Evolutionary conservation across 23 tunicate genomes (phyloP).

Genomic region (Ciona savignyi): DNA sequence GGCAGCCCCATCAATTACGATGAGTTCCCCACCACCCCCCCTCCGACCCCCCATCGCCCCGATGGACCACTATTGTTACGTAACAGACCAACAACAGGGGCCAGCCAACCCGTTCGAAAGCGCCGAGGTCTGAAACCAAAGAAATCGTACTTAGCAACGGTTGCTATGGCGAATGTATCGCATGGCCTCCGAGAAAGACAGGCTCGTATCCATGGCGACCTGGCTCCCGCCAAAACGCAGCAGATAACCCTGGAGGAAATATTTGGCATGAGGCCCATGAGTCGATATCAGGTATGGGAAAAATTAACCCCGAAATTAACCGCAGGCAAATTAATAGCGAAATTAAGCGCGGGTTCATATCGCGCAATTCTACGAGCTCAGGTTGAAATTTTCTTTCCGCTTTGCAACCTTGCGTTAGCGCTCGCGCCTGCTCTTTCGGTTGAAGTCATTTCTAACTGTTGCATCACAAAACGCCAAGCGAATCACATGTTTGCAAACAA

Average conservation of each 20-base stretch:
- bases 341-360: no score
- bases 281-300: slow-evolving; percentile 4
- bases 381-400: no score
- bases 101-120: not conserved
- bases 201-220: not conserved
- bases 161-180: slow-evolving; percentile 24
- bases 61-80: slow-evolving; percentile 19
- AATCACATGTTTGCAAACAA: no score
- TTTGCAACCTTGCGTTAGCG: no score
- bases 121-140: not conserved
- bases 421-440: no score
- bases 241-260: slow-evolving; percentile 15
- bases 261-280: slow-evolving; percentile 15
- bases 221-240: not conserved
- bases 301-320: no score
- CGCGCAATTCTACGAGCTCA: no score
- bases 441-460: no score
- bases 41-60: not conserved
- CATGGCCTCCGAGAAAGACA: slow-evolving; percentile 17
- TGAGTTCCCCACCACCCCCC: slow-evolving; percentile 1
- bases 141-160: slow-evolving; percentile 4
- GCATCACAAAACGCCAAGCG: no score
- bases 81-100: slow-evolving; percentile 1
- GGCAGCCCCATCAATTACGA: no score
- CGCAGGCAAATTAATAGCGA: no score